phyloP scores from a whole-genome alignment of 2,888 invertebrate genomes.

The Sinotaia quadrata region DNA sequence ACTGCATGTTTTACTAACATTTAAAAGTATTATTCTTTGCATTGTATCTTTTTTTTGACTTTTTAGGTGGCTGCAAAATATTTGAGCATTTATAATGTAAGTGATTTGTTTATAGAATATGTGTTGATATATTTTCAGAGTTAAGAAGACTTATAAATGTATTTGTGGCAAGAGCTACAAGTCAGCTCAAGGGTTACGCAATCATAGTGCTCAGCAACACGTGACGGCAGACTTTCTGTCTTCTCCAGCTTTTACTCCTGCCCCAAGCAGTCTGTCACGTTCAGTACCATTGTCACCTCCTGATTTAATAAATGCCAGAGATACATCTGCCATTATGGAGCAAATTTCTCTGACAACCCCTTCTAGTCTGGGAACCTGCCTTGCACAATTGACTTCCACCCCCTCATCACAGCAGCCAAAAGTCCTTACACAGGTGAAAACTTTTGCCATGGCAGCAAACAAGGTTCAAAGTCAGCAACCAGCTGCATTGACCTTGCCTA shows the following conservation, averaged over 20 bases:
- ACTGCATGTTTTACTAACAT: no score
- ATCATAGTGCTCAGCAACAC: conserved; percentile 77
- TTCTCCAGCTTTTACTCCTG: conserved; percentile 20
- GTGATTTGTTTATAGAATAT: no score
- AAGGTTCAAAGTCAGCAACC: conserved; percentile 7
- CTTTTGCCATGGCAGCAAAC: conserved; percentile 11
- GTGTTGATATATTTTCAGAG: conserved; percentile 75
- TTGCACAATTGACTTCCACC: not conserved
- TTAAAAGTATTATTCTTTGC: no score
- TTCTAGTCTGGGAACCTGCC: not conserved
- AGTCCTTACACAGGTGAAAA: conserved; percentile 15
- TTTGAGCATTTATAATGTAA: not conserved
- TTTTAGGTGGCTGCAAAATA: not conserved
- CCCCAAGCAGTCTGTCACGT: conserved; percentile 17
- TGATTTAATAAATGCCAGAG: not conserved
- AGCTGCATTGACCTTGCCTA: conserved; percentile 14
- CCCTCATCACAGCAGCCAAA: not conserved
- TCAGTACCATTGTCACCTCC: not conserved
- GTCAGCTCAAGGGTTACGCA: conserved; percentile 84
- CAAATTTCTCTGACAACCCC: not conserved
- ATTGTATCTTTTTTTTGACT: not conserved
- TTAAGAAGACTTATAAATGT: conserved; percentile 86
- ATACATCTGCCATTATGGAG: not conserved
- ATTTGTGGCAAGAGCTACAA: conserved; percentile 90
- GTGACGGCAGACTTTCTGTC: conserved; percentile 43